phyloP scores from a whole-genome alignment of 2,113 vertebrate species.

The Phaethon lepturus region DNA sequence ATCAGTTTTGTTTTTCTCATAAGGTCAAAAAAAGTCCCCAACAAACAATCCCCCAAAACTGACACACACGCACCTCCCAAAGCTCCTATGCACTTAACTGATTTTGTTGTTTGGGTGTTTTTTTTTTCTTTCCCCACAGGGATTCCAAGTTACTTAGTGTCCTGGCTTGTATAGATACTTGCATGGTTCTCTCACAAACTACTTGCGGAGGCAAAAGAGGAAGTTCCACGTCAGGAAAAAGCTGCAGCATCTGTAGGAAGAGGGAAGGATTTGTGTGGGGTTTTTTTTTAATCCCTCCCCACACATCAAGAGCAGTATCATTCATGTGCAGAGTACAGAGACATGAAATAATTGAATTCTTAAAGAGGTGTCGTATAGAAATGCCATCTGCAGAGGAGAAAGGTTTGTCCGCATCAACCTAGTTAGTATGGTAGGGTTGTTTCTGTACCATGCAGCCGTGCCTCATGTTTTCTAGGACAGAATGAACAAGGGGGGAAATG shows the following conservation, averaged over 20 bases:
- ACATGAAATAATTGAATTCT: neutral
- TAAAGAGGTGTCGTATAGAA: neutral
- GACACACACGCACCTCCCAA: too few species aligned
- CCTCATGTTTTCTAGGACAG: neutral
- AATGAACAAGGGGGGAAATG: accelerated
- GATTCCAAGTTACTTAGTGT: neutral
- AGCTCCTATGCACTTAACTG: neutral
- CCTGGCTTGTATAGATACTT: neutral
- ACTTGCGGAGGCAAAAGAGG: neutral
- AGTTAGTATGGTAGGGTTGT: accelerated
- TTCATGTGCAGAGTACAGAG: neutral
- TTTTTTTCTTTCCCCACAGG: neutral
- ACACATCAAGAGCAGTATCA: accelerated
- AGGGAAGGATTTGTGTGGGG: neutral
- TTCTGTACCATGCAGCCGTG: accelerated
- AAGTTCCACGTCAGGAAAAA: neutral
- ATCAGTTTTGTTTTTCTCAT: neutral
- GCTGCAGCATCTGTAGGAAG: neutral
- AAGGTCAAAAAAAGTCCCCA: neutral
- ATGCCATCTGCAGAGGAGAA: neutral
- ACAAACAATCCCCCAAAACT: neutral
- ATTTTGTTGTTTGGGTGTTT: too few species aligned
- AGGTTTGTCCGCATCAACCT: neutral
- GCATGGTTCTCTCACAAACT: neutral
- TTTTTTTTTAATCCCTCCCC: neutral